Percentiles rank a stretch among this genome's conserved stretches.
Evolutionary conservation across 2,797 vertebrate species (phyloP).

Genomic region (Tolypeutes matacus): DNA sequence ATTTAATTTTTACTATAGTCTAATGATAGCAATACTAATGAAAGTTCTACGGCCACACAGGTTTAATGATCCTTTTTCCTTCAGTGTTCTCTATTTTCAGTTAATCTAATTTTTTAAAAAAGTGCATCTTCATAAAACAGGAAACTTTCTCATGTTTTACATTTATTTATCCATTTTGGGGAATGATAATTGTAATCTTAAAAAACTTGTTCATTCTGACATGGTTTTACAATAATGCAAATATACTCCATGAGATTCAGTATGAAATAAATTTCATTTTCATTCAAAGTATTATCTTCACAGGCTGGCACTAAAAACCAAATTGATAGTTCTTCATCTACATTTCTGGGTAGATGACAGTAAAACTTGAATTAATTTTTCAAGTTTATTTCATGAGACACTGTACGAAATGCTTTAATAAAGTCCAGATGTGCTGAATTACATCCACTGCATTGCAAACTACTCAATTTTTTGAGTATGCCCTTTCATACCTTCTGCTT

Average conservation of each 20-base stretch:
- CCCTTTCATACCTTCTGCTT: not conserved
- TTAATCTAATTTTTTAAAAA: not conserved
- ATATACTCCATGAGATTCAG: not conserved
- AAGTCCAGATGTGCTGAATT: conserved; percentile 13
- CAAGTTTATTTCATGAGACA: not conserved
- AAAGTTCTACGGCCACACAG: not conserved
- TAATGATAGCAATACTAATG: not conserved
- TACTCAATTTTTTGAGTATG: not conserved
- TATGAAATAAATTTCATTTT: not conserved
- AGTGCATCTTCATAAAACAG: not conserved
- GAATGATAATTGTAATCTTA: not conserved
- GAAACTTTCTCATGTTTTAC: not conserved
- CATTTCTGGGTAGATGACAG: not conserved
- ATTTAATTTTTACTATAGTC: not conserved
- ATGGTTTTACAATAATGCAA: not conserved
- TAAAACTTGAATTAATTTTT: not conserved
- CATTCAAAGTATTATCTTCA: not conserved
- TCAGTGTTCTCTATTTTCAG: not conserved
- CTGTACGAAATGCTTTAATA: not conserved
- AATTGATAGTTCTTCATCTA: not conserved
- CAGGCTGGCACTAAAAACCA: not conserved
- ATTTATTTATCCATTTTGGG: not conserved
- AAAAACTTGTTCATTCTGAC: not conserved
- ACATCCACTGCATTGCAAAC: rapidly evolving
- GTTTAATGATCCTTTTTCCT: not conserved